Base-by-base conservation (phyloP, 2,113 vertebrate genomes). In the Oncorhynchus nerka region DNA sequence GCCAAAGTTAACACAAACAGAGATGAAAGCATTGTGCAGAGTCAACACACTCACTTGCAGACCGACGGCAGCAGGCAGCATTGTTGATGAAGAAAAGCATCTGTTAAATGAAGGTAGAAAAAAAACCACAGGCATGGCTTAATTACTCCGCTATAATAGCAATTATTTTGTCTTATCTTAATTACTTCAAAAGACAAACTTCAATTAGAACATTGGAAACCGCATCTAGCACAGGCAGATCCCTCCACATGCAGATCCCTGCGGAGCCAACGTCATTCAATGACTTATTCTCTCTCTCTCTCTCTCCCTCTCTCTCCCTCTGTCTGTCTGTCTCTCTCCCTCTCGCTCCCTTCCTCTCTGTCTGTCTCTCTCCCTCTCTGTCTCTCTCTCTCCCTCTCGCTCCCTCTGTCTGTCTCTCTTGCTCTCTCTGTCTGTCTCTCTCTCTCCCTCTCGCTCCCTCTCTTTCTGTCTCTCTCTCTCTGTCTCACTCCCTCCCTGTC, bases 131-230 rank as follows among this genome's bases (percentile, higher is more conserved):
- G 83, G 83, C 85, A 85, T 74, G 86, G 88, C 90, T 90, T 92
- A 93, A 93, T 93, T 93, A 93, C 92, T 91, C 89, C 85, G 79
- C 83, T 89, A 91, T 92, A 89, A 92, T 92, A 91, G 84, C 90
- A 92, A 93, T 93, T 92, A 93, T 93, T 93, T 89, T 88, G 90
- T 91, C 91, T 92, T 93, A 93, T 93, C 93, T 92, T 92, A 92
- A 91, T 91, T 91, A 93, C 89, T 92, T 92, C 89, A 93, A 92
- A 91, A 91, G 90, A 92, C 90, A 87, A 92, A 93, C 91, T 93
- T 92, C 91, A 93, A 91, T 92, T 91, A 92, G 87, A 89, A 87
- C 59, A 84, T 55, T 86, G 86, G 76, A 91, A 90, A 88, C 89
- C 83, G 85, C 87, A 87, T 90, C 85, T 78, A 87, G 76, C 83